phyloP scores from a whole-genome alignment of 1,140 invertebrate genomes.

The Hesperophylax magnus region DNA sequence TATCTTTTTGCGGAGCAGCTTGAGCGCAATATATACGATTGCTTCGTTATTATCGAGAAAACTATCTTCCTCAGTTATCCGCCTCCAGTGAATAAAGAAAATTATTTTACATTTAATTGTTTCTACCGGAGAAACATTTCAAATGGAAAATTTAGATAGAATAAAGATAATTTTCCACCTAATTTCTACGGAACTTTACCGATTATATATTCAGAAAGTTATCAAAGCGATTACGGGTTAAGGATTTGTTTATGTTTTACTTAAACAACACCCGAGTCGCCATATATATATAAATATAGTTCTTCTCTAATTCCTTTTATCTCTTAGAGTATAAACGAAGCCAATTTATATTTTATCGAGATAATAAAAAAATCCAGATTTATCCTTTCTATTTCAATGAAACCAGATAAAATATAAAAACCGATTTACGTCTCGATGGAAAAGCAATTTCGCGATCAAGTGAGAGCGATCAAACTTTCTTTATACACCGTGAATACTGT shows the following conservation, averaged over 20 bases:
- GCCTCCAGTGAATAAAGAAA: neutral
- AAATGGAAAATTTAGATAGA: too few species aligned
- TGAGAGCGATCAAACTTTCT: conserved; percentile 20
- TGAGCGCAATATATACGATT: neutral
- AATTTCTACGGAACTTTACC: neutral
- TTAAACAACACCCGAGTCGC: too few species aligned
- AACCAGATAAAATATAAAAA: too few species aligned
- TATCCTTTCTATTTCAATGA: too few species aligned
- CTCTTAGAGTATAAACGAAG: too few species aligned
- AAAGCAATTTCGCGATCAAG: conserved; percentile 32
- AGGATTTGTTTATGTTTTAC: neutral
- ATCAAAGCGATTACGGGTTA: neutral
- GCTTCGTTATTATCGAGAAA: conserved; percentile 11
- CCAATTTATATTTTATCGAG: too few species aligned
- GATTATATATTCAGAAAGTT: neutral
- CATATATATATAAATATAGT: too few species aligned
- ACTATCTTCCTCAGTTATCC: neutral
- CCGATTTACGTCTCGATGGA: conserved; percentile 15
- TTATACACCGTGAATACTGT: neutral
- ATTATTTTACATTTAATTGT: too few species aligned
- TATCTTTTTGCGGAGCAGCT: conserved; percentile 28
- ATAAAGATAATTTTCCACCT: neutral
- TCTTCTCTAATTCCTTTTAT: neutral
- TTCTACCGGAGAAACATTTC: too few species aligned
- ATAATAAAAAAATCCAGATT: too few species aligned